phyloP scores from a whole-genome alignment of 2,113 vertebrate species.

The Dicrurus megarhynchus region DNA sequence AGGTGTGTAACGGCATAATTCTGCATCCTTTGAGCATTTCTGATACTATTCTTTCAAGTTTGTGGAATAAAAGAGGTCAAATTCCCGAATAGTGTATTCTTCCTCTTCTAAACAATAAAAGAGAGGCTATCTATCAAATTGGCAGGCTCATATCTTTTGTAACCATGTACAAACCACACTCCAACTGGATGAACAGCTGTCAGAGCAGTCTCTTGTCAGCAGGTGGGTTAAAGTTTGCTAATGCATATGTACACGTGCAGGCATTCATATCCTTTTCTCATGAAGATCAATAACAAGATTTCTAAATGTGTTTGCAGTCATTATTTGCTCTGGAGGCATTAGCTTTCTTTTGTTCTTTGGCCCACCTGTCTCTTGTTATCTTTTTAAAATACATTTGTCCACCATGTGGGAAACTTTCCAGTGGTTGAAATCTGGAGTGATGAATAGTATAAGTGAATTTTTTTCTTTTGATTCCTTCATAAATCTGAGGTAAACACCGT shows the following conservation, averaged over 20 bases:
- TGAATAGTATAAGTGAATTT: neutral
- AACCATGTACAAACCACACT: conserved; percentile 2
- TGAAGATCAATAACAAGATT: neutral
- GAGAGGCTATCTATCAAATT: conserved; percentile 42
- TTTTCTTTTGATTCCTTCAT: neutral
- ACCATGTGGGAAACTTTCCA: neutral
- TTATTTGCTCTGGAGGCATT: neutral
- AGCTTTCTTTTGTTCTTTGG: neutral
- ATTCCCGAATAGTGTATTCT: conserved; percentile 32
- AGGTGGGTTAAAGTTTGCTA: conserved; percentile 41
- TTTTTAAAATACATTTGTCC: neutral
- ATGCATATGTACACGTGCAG: neutral
- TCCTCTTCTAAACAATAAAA: conserved; percentile 52
- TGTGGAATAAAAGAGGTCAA: conserved; percentile 39
- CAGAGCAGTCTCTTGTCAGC: conserved; percentile 52
- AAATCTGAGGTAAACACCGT: neutral
- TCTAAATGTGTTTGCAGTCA: neutral
- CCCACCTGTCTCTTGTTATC: neutral
- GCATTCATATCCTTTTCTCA: neutral
- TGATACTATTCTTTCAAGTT: conserved; percentile 11
- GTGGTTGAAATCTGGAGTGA: neutral
- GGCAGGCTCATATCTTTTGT: conserved; percentile 1
- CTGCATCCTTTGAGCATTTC: conserved; percentile 1
- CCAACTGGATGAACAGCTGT: conserved; percentile 51
- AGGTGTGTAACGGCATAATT: neutral